These are phyloP conservation scores for Ypsolopha sequella DNA, from an alignment of 2,888 invertebrate species.

Conservation along the genomic window DNA sequence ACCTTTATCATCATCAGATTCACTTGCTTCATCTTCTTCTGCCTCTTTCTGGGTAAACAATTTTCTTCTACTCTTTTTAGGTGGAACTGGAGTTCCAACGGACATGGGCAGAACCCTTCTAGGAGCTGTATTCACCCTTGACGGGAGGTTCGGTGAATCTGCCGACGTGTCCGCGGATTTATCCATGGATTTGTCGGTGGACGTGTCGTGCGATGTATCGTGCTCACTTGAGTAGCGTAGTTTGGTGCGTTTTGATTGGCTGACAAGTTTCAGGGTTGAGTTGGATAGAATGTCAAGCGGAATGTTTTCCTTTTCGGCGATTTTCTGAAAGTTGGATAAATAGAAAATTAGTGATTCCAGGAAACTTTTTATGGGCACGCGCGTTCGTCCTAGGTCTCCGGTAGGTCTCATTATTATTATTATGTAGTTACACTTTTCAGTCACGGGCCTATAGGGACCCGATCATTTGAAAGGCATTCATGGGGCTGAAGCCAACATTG, in stretches of 20 bases:
- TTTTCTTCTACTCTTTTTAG: slow-evolving; percentile 31
- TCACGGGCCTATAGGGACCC: too few species aligned
- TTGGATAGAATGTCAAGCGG: slow-evolving; percentile 30
- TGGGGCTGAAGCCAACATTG: too few species aligned
- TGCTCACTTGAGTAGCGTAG: slow-evolving; percentile 41
- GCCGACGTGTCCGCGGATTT: slow-evolving; percentile 11
- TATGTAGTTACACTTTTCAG: too few species aligned
- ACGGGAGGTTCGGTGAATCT: slow-evolving; percentile 19
- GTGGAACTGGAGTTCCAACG: slow-evolving; percentile 6
- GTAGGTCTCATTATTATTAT: too few species aligned
- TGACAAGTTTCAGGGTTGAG: slow-evolving; percentile 16
- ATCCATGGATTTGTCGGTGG: slow-evolving; percentile 22
- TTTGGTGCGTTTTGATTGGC: slow-evolving; percentile 17
- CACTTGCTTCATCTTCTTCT: slow-evolving; percentile 10
- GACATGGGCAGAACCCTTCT: slow-evolving; percentile 21
- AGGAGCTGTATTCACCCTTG: slow-evolving; percentile 42
- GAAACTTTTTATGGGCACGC: too few species aligned
- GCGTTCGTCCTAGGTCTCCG: too few species aligned
- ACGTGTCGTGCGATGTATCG: slow-evolving; percentile 17
- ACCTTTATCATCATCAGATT: slow-evolving; percentile 28
- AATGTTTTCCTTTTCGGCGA: slow-evolving; percentile 49
- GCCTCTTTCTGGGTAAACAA: slow-evolving; percentile 43
- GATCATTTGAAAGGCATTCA: too few species aligned
- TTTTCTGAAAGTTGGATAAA: slow-evolving; percentile 32
- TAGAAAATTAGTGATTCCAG: background rate